Evolutionary conservation across 2,888 invertebrate genomes (phyloP).

Genomic region (Patella depressa): DNA sequence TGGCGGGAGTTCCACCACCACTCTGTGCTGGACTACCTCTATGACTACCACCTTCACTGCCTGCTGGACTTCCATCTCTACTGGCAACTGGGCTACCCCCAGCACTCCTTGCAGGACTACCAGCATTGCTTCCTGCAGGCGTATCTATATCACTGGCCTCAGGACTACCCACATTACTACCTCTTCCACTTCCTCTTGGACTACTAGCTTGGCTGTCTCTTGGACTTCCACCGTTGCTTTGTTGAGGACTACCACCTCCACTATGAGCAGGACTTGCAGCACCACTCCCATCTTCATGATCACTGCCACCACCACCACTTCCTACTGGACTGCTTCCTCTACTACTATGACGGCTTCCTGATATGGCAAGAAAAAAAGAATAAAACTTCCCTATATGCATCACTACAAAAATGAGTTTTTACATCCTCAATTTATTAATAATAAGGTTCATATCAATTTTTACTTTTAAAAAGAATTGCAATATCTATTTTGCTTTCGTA

Average conservation of each 20-base stretch:
- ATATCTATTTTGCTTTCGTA: too few relatives aligned
- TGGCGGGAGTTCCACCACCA: conserved; percentile 26
- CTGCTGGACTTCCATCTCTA: conserved; percentile 18
- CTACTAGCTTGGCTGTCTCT: conserved; percentile 17
- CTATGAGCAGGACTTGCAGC: conserved; percentile 20
- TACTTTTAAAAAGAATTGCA: too few relatives aligned
- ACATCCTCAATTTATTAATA: too few relatives aligned
- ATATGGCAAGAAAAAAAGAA: too few relatives aligned
- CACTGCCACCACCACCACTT: conserved; percentile 27
- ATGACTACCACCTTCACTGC: conserved; percentile 14
- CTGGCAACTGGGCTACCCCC: conserved; percentile 29
- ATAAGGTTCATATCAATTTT: too few relatives aligned
- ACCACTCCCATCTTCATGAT: conserved; percentile 1
- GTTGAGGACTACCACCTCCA: conserved; percentile 16
- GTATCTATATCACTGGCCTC: conserved; percentile 25
- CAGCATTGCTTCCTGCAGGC: conserved; percentile 27
- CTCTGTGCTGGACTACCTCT: conserved; percentile 15
- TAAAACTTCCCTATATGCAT: too few relatives aligned
- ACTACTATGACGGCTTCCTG: conserved; percentile 1
- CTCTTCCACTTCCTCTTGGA: conserved; percentile 25
- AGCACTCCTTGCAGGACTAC: conserved; percentile 22
- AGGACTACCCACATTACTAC: conserved; percentile 23
- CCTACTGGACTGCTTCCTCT: conserved; percentile 15
- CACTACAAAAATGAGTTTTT: too few relatives aligned
- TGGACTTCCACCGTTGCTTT: conserved; percentile 11